phyloP scores from a whole-genome alignment of 2,113 vertebrate species.

The Pyrgilauda ruficollis region DNA sequence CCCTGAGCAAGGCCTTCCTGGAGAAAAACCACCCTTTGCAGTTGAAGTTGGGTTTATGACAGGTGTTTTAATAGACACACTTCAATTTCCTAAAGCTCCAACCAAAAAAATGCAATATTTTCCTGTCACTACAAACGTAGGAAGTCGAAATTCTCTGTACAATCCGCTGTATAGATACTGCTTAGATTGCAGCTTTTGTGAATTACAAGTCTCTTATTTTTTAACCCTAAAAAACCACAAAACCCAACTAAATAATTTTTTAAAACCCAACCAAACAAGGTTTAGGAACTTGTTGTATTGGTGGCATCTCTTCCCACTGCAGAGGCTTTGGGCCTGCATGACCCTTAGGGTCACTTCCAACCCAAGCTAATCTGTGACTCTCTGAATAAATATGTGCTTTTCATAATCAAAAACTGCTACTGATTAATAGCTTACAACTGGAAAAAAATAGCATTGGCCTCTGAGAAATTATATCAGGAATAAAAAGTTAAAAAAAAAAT shows the following conservation, averaged over 20 bases:
- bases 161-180: neutral
- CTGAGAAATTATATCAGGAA: neutral
- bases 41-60: neutral
- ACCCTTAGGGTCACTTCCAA: neutral
- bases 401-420: neutral
- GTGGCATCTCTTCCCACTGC: neutral
- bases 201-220: neutral
- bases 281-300: neutral
- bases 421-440: neutral
- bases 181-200: neutral
- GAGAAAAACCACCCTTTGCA: neutral
- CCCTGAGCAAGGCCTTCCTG: neutral
- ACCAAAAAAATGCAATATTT: neutral
- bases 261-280: neutral
- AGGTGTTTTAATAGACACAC: neutral
- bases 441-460: neutral
- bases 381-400: neutral
- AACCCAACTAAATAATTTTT: neutral
- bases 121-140: neutral
- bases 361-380: neutral
- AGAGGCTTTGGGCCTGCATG: neutral
- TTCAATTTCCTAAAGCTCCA: neutral
- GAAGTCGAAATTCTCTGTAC: neutral
- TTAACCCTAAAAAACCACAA: neutral
- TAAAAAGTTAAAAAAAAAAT: neutral